Evolutionary conservation across 2,797 vertebrate species (phyloP).

Genomic region (Anabas testudineus): DNA sequence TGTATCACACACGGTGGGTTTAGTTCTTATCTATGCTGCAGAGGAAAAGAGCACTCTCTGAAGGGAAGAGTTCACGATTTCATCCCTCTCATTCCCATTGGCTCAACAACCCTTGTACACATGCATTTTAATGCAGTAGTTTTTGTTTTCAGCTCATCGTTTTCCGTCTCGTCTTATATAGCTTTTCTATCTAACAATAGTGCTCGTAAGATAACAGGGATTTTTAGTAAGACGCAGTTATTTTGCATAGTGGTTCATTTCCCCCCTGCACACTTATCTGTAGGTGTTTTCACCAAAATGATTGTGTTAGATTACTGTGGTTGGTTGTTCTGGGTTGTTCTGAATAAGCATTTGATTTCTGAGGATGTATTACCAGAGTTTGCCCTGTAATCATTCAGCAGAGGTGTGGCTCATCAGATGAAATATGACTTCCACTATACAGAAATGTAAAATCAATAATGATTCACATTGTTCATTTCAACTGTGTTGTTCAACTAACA

Average conservation of each 20-base stretch:
- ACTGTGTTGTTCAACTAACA: no score
- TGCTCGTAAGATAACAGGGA: no score
- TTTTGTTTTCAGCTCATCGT: not conserved
- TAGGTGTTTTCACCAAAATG: conserved; percentile 1
- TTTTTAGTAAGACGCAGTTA: not conserved
- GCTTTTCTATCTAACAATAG: not conserved
- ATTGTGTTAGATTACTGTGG: conserved; percentile 10
- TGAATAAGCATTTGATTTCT: conserved; percentile 51
- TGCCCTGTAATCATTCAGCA: conserved; percentile 38
- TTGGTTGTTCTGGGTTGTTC: conserved; percentile 11
- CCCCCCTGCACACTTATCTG: not conserved
- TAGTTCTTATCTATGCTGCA: not conserved
- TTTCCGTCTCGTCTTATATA: no score
- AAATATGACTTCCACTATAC: conserved; percentile 46
- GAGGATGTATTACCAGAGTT: conserved; percentile 32
- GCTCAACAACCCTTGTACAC: conserved; percentile 23
- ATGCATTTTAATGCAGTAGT: not conserved
- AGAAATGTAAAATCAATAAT: conserved; percentile 64
- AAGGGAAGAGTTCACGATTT: conserved; percentile 31
- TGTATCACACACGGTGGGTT: no score
- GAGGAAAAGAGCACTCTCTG: conserved; percentile 10
- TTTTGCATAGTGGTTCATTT: not conserved
- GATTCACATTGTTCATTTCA: conserved; percentile 52
- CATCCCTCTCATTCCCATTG: conserved; percentile 8
- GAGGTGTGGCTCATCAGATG: conserved; percentile 30